phyloP scores from a whole-genome alignment of 2,888 invertebrate genomes.

The Mayetiola destructor region DNA sequence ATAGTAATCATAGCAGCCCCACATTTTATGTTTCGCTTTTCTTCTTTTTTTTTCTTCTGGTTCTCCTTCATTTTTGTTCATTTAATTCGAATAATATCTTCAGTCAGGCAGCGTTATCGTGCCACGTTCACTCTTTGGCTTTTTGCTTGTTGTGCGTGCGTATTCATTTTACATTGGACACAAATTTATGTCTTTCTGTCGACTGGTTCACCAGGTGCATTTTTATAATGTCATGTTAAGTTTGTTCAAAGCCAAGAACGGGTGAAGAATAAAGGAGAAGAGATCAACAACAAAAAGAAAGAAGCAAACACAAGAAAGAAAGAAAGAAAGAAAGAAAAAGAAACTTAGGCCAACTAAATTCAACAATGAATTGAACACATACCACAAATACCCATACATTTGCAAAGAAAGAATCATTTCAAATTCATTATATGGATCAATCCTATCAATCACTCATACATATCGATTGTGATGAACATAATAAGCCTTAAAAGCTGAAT shows the following conservation, averaged over 20 bases:
- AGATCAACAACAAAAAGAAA: neutral
- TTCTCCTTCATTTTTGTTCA: neutral
- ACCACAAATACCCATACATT: too few relatives aligned
- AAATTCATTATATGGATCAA: too few relatives aligned
- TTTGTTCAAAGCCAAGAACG: slow-evolving; percentile 5
- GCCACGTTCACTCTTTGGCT: neutral
- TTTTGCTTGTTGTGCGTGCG: neutral
- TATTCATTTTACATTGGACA: too few relatives aligned
- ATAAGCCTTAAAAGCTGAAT: too few relatives aligned
- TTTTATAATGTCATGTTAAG: neutral
- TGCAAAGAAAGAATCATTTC: too few relatives aligned
- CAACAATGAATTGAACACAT: neutral
- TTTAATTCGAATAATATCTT: too few relatives aligned
- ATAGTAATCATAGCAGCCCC: neutral
- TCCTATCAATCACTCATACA: too few relatives aligned
- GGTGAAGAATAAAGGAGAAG: too few relatives aligned
- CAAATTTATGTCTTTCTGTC: slow-evolving; percentile 8
- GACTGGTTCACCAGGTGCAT: slow-evolving; percentile 12
- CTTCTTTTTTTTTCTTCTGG: neutral
- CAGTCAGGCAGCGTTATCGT: too few relatives aligned
- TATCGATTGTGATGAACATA: too few relatives aligned
- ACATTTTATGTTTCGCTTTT: neutral
- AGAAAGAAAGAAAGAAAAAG: neutral
- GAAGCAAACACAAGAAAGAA: neutral
- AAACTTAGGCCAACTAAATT: too few relatives aligned